Evolutionary conservation across 2,888 invertebrate species (phyloP).

Genomic region (Plagodis pulveraria): DNA sequence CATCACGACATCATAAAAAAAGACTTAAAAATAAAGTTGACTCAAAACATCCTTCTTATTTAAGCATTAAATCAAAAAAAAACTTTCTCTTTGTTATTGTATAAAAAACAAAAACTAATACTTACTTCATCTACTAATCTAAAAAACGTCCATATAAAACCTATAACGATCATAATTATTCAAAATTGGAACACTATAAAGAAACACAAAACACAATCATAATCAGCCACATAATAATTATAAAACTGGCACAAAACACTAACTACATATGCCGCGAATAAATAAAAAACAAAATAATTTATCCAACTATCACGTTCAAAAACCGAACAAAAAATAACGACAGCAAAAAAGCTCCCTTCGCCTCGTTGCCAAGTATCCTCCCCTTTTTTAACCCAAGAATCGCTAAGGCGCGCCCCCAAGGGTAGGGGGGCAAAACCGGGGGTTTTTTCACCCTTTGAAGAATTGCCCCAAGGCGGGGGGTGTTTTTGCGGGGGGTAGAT

Average conservation of each 20-base stretch:
- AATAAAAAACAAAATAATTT: neutral
- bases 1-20: too few relatives aligned
- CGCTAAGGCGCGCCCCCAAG: slow-evolving; percentile 75
- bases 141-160: too few relatives aligned
- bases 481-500: slow-evolving; percentile 59
- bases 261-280: neutral
- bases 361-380: slow-evolving; percentile 80
- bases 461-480: slow-evolving; percentile 82
- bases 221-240: too few relatives aligned
- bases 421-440: slow-evolving; percentile 45
- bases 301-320: slow-evolving; percentile 38
- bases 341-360: slow-evolving; percentile 60
- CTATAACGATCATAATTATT: too few relatives aligned
- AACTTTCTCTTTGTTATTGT: too few relatives aligned
- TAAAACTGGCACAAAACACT: neutral
- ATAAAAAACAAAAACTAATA: too few relatives aligned
- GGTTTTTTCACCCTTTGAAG: slow-evolving; percentile 84
- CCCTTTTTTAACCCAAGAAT: slow-evolving; percentile 84
- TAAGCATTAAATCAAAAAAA: too few relatives aligned
- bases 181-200: too few relatives aligned
- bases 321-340: slow-evolving; percentile 58
- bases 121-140: too few relatives aligned
- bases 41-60: too few relatives aligned
- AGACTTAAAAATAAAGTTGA: too few relatives aligned
- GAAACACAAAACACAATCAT: too few relatives aligned